Evolutionary conservation across 2,113 vertebrate species (phyloP).

Genomic region (Cricetomys ansorgei): DNA sequence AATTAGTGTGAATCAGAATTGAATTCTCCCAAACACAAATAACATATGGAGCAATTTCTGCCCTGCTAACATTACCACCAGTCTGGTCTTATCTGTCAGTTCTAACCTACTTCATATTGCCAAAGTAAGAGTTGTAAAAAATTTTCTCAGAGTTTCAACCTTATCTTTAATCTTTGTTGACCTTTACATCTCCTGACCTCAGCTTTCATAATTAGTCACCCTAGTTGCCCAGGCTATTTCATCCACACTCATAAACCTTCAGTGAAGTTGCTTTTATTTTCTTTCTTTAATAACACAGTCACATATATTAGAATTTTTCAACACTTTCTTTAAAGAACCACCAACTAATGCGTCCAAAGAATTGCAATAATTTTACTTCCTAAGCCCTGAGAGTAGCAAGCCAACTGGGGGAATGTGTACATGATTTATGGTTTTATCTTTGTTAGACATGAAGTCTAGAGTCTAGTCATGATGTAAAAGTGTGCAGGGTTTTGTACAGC

Average conservation of each 20-base stretch:
- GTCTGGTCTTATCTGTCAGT: not conserved
- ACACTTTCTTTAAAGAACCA: not conserved
- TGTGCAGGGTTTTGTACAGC: not conserved
- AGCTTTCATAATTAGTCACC: not conserved
- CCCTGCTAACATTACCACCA: not conserved
- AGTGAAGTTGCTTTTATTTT: not conserved
- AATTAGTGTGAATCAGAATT: constrained; percentile 33
- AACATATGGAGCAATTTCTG: not conserved
- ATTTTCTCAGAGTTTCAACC: not conserved
- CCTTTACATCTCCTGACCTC: not conserved
- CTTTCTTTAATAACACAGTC: not conserved
- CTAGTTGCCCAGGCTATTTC: accelerated
- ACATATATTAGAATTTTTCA: not conserved
- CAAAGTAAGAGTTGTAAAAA: not conserved
- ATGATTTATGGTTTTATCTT: not conserved
- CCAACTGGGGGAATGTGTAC: not conserved
- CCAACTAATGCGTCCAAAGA: not conserved
- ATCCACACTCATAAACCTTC: not conserved
- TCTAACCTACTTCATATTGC: not conserved
- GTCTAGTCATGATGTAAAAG: not conserved
- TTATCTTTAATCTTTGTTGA: not conserved
- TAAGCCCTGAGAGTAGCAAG: not conserved
- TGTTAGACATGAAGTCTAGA: not conserved
- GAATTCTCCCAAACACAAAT: constrained; percentile 6
- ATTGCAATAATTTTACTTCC: not conserved